Percentiles rank a stretch among this genome's conserved stretches.
These are phyloP conservation scores for Enteromius radiatus DNA, from an alignment of 2,797 vertebrate species.

Conservation along the genomic window DNA sequence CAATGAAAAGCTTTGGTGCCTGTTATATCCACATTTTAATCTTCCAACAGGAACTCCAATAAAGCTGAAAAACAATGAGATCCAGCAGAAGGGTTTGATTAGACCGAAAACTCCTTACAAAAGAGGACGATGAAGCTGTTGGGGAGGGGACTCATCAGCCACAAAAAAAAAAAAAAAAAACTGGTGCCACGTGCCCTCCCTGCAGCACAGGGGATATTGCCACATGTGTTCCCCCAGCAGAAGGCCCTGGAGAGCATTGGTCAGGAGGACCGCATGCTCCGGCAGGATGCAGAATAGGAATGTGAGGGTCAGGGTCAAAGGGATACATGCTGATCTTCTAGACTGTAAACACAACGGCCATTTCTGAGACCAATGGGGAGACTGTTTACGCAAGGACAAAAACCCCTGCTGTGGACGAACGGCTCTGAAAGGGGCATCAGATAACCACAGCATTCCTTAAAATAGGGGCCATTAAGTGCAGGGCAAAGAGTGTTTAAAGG, in stretches of 20 bases:
- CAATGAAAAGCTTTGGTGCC: constrained; percentile 48
- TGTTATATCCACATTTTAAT: constrained; percentile 39
- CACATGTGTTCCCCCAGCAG: background rate
- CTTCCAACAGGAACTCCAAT: constrained; percentile 33
- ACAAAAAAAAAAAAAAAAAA: constrained; percentile 14
- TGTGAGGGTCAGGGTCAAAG: constrained; percentile 47
- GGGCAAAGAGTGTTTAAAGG: background rate
- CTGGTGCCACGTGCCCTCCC: constrained; percentile 17
- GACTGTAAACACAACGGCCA: constrained; percentile 24
- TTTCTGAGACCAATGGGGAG: background rate
- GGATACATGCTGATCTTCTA: constrained; percentile 3
- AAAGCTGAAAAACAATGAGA: constrained; percentile 55
- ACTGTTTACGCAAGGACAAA: background rate
- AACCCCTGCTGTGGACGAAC: background rate
- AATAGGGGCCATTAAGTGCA: background rate
- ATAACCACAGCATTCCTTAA: constrained; percentile 23
- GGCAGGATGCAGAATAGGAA: constrained; percentile 47
- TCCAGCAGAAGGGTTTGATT: constrained; percentile 54
- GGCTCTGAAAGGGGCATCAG: constrained; percentile 1
- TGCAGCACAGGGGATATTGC: constrained; percentile 35
- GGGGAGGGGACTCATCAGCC: constrained; percentile 21
- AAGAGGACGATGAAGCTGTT: constrained; percentile 32
- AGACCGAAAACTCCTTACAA: constrained; percentile 16
- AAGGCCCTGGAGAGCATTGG: constrained; percentile 33
- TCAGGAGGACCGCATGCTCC: constrained; percentile 15